Base-by-base conservation (phyloP, 2,888 invertebrate species). In the Rosalia funebris region DNA sequence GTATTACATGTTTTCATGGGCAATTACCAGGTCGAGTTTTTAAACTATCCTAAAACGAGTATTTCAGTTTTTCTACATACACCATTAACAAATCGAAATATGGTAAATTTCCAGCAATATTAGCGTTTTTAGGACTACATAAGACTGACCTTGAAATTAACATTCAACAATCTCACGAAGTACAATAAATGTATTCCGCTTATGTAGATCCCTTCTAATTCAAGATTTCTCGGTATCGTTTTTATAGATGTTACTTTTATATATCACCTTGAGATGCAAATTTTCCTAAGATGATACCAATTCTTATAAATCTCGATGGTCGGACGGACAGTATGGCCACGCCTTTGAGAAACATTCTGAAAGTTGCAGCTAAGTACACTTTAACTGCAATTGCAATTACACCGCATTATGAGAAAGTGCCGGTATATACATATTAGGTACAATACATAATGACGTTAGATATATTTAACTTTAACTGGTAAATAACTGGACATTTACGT, bases 331-430 rank as follows among this genome's bases (percentile, higher is more conserved):
- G n/a, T n/a, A n/a, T n/a, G 1, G 17, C 0, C 41, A 41, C 41
- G 17, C 41, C 41, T n/a, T 16, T 11, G 2, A 9, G n/a, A 16
- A n/a, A 41, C 11, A 41, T 41, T 41, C n/a, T 41, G 19, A 41
- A 41, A 41, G 41, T 41, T 1, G 41, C 4, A 3, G 4, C 25
- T 3, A 25, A 3, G 4, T 5, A 25, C 25, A 25, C 3, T 25
- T 25, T 41, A 41, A 19, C 11, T 41, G 17, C 41, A 4, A 17
- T n/a, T 17, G 19, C 41, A 41, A n/a, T 41, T 41, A 41, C 14
- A 39, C 16, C 15, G 15, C 7, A 39, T 16, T 15, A 39, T 16
- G 39, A 12, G 39, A 39, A 39, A 39, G 39, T 39, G 15, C 15
- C 16, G 7, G 4, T 12, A 15, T 14, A 15, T 14, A 39, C 12